phyloP scores from a whole-genome alignment of 2,888 invertebrate genomes.

The Daptonema setosum region DNA sequence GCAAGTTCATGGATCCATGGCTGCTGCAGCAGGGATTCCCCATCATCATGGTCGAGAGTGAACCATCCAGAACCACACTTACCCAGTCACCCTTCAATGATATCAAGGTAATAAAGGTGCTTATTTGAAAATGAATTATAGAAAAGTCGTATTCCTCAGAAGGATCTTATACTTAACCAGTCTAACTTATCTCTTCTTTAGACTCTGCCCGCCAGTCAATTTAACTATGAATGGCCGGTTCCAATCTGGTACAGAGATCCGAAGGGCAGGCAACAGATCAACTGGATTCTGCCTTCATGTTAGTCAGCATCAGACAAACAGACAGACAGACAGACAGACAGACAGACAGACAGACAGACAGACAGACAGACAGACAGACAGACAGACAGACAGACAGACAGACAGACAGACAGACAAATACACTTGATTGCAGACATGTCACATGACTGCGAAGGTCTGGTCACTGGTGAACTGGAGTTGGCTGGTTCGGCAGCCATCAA shows the following conservation, averaged over 20 bases:
- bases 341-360: background rate
- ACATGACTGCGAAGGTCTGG: background rate
- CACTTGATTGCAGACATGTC: background rate
- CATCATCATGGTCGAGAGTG: constrained; percentile 9
- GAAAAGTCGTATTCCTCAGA: too few species aligned
- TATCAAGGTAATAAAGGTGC: too few species aligned
- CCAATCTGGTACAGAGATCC: background rate
- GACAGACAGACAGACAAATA: background rate
- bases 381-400: background rate
- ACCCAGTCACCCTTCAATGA: constrained; percentile 9
- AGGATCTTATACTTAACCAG: too few species aligned
- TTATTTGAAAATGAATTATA: too few species aligned
- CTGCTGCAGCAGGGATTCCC: constrained; percentile 12
- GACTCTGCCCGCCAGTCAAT: background rate
- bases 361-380: background rate
- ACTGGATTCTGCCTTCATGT: background rate
- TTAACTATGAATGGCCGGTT: background rate
- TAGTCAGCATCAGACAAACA: background rate
- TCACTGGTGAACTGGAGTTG: background rate
- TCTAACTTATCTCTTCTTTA: background rate
- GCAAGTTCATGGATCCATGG: constrained; percentile 11
- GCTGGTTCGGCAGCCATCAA: background rate
- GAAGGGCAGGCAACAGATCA: background rate
- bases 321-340: background rate
- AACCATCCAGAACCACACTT: constrained; percentile 4